Evolutionary conservation across 2,888 invertebrate genomes (phyloP), one percentile per base, ranked within the genome.

Genomic region (Ophion costatus): DNA sequence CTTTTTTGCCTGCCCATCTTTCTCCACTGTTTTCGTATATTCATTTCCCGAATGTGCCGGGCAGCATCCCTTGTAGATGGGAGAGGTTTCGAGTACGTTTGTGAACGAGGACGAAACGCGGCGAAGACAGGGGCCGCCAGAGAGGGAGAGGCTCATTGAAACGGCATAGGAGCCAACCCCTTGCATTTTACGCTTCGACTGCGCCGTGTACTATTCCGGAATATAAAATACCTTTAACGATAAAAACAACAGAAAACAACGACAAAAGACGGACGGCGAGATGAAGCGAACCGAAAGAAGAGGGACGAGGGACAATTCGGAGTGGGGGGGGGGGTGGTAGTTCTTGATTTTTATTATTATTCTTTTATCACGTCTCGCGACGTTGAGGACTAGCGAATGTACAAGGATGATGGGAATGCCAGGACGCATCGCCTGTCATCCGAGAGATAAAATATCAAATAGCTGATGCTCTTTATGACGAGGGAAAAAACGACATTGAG

Each of bases 391-490:
- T 17, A 56, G 64, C 38, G 77, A 78, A 74, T 71, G 29, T 79
- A 80, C 71, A 67, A 80, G 76, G 80, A 84, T 87, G 90, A 91
- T 89, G 88, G 88, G 87, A 86, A 82, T 82, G 86, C 87, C 84
- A 89, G 88, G 84, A 84, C 82, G 78, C 89, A 89, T 91, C 88
- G 92, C 88, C 91, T 91, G 91, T 89, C 89, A 88, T 89, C 89
- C 89, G 87, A 88, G 89, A 90, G 92, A 92, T 92, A 91, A 91
- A 91, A 81, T 71, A 74, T 42, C 73, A 66, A 76, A 33, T 64
- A 33, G 33, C 33, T 38, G 22, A 7, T 33, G 20, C 42, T 17
- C 9, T 51, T 20, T 45, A 11, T 17, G 57, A 9, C 33, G n/a
- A 61, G 20, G 1, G 29, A 63, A 2, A 33, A 56, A 64, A 42